phyloP scores from a whole-genome alignment of 2,888 invertebrate genomes.

The Drosophila gaucha region DNA sequence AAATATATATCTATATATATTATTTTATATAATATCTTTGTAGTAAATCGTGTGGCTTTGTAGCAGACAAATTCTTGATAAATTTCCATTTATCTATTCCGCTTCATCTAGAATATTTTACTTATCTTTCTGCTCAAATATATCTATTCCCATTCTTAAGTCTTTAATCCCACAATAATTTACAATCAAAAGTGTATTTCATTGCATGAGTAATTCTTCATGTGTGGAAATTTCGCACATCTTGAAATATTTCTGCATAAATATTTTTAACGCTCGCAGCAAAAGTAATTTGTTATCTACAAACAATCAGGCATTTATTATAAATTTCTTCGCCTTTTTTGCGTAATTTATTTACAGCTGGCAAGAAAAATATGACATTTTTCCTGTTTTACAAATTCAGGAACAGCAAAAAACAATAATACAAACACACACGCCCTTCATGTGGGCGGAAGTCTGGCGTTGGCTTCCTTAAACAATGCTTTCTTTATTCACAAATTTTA shows the following conservation, averaged over 20 bases:
- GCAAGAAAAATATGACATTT: conserved; percentile 18
- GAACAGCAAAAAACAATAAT: conserved; percentile 21
- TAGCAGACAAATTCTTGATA: neutral
- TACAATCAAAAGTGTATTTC: neutral
- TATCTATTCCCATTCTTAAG: neutral
- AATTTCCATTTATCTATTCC: neutral
- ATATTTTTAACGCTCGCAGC: too few relatives aligned
- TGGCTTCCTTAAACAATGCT: conserved; percentile 46
- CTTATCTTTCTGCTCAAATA: neutral
- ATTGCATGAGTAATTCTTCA: conserved; percentile 4
- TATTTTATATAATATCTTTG: neutral
- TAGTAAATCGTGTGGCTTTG: neutral
- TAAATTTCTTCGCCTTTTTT: conserved; percentile 1
- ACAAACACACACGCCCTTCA: conserved; percentile 33
- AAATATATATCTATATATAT: neutral
- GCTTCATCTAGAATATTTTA: neutral
- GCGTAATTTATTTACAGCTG: conserved; percentile 32
- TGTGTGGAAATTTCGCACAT: neutral
- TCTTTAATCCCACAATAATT: neutral
- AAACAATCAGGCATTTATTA: conserved; percentile 8
- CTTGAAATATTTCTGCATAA: neutral
- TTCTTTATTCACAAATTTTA: conserved; percentile 30
- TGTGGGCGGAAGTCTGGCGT: conserved; percentile 47
- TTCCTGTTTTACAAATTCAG: conserved; percentile 47
- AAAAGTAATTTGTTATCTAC: conserved; percentile 27